phyloP scores from a whole-genome alignment of 2,113 vertebrate species.

The Ophiodon elongatus region DNA sequence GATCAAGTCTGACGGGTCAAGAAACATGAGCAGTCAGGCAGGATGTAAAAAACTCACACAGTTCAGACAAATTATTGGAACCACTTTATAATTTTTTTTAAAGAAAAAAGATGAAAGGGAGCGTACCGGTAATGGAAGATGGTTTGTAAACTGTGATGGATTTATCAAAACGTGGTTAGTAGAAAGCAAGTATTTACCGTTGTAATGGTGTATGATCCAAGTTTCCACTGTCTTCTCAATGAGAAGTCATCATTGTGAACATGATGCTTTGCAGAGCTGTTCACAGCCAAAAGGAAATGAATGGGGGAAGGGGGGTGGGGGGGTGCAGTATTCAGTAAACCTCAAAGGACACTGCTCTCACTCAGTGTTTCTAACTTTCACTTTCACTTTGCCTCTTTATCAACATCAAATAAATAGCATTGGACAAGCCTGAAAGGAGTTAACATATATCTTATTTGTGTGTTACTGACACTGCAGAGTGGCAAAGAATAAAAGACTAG shows the following conservation, averaged over 20 bases:
- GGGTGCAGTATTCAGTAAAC: background rate
- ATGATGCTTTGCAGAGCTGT: background rate
- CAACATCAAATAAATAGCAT: background rate
- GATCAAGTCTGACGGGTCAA: background rate
- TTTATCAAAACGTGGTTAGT: background rate
- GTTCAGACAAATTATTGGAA: background rate
- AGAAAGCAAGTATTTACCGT: background rate
- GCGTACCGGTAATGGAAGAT: background rate
- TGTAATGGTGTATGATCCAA: background rate
- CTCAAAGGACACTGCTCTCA: background rate
- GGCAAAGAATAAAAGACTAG: background rate
- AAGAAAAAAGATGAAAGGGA: background rate
- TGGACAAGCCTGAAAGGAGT: constrained; percentile 1
- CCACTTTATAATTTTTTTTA: background rate
- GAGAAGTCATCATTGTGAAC: constrained; percentile 9
- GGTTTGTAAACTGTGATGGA: background rate
- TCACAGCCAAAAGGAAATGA: constrained; percentile 19
- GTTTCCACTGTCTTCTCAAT: constrained; percentile 2
- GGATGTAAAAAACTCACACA: background rate
- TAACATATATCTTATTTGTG: background rate
- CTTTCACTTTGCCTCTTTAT: constrained; percentile 21
- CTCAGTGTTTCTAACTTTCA: background rate
- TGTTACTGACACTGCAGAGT: background rate
- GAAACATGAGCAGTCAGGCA: background rate
- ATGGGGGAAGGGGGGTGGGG: too few species aligned